Conservation (phyloP, 1,140 invertebrate species). For the Eriosoma lanigerum region DNA sequence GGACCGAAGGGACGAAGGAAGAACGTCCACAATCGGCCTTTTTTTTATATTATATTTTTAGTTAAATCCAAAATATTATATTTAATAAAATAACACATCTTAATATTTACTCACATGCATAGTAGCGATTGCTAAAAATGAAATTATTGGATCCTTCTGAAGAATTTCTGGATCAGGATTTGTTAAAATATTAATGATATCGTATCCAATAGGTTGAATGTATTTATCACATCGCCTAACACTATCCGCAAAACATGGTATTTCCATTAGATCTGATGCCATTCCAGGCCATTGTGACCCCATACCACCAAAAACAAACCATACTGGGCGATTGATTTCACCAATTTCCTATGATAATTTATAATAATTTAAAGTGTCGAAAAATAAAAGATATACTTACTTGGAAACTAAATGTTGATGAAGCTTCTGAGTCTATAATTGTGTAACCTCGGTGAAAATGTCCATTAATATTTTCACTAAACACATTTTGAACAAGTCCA, state of each 20-base stretch:
- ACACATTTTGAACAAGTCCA: constrained; percentile 59
- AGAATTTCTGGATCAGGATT: constrained; percentile 63
- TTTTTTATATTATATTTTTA: neutral
- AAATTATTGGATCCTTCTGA: constrained; percentile 66
- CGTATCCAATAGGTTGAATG: constrained; percentile 64
- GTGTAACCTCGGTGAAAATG: constrained; percentile 62
- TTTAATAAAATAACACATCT: neutral
- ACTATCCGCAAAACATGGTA: constrained; percentile 68
- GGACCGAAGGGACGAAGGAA: too few relatives aligned
- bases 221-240: constrained; percentile 63
- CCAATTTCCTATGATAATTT: constrained; percentile 22
- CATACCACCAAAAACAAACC: constrained; percentile 73
- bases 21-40: too few relatives aligned
- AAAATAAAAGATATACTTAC: constrained; percentile 31
- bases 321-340: constrained; percentile 61
- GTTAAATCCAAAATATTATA: neutral
- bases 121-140: constrained; percentile 68
- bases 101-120: constrained; percentile 67
- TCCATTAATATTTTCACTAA: constrained; percentile 56
- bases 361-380: neutral
- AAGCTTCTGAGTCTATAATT: constrained; percentile 57
- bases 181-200: constrained; percentile 66
- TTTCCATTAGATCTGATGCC: constrained; percentile 64
- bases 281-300: constrained; percentile 72
- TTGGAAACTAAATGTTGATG: constrained; percentile 55